Conservation (phyloP, 2,113 vertebrate species). For the Puma concolor region DNA sequence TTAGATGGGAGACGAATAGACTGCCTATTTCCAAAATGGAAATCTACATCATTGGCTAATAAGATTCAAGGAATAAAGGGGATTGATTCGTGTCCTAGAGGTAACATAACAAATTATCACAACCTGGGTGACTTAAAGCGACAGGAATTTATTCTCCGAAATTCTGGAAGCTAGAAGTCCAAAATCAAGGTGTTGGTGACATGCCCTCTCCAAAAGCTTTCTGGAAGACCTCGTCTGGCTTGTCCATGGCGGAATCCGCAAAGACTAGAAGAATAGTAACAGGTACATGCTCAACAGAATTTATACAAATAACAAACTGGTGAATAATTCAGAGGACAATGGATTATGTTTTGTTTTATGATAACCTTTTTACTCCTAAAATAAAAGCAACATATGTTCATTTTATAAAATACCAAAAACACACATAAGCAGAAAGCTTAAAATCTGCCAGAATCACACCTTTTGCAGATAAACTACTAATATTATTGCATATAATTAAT, state of each 20-base stretch:
- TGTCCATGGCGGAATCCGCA: background rate
- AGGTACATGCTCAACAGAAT: background rate
- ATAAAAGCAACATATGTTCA: background rate
- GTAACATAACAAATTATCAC: background rate
- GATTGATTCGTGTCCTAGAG: background rate
- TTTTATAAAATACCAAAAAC: background rate
- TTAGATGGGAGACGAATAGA: background rate
- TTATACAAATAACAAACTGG: background rate
- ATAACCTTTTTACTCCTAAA: background rate
- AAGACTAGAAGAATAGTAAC: background rate
- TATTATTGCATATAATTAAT: background rate
- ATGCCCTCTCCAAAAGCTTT: background rate
- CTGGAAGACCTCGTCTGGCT: background rate
- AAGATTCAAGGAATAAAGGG: background rate
- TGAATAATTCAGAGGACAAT: background rate
- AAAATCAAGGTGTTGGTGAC: background rate
- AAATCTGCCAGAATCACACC: background rate
- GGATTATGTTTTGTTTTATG: background rate
- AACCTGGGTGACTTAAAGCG: background rate
- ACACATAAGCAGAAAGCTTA: background rate
- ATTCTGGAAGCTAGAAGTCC: background rate
- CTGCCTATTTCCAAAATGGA: background rate
- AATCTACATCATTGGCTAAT: background rate
- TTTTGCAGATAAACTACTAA: background rate
- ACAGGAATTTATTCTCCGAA: background rate